These are phyloP conservation scores for Conus ventricosus DNA, from an alignment of 1,140 invertebrate species.

Conservation along the genomic window DNA sequence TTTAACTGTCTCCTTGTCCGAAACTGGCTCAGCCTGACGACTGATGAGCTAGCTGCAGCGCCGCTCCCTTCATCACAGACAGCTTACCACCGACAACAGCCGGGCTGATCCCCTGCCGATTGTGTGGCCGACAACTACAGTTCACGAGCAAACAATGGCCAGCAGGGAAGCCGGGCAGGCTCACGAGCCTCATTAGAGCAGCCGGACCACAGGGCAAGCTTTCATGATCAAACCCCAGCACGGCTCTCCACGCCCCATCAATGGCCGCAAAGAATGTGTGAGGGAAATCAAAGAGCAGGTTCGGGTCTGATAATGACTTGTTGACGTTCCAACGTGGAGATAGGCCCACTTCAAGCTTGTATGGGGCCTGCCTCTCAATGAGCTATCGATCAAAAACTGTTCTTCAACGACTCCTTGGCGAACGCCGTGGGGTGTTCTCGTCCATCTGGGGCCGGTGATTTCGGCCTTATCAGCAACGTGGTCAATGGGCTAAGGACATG, in stretches of 20 bases:
- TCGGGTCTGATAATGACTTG: background rate
- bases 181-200: background rate
- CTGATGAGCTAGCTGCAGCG: background rate
- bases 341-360: constrained; percentile 9
- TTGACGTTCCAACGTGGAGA: background rate
- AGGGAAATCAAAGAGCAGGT: background rate
- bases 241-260: background rate
- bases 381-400: constrained; percentile 1
- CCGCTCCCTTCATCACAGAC: background rate
- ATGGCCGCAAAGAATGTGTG: background rate
- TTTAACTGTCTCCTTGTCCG: no score
- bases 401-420: background rate
- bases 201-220: background rate
- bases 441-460: background rate
- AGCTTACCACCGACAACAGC: background rate
- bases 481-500: constrained; percentile 4
- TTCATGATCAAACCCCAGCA: background rate
- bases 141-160: background rate
- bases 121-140: background rate
- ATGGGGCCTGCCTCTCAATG: constrained; percentile 1
- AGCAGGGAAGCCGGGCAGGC: background rate
- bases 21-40: background rate
- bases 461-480: constrained; percentile 9
- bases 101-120: background rate
- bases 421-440: background rate